Conservation (phyloP, 2,888 invertebrate genomes). For the Calameuta filiformis region DNA sequence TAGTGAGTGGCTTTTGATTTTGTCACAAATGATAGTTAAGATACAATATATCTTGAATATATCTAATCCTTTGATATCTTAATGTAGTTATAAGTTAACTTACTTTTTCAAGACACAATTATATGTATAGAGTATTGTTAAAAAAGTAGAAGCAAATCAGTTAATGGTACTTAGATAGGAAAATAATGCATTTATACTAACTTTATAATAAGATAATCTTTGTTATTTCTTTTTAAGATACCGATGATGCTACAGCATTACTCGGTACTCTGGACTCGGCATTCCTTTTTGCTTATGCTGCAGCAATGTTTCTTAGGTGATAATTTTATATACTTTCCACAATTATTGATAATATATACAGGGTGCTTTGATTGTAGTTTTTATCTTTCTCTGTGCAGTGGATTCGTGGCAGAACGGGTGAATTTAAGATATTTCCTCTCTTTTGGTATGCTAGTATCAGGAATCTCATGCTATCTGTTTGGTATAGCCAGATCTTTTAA, state of each 20-base stretch:
- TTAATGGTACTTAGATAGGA: not conserved
- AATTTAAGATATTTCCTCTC: conserved; percentile 92
- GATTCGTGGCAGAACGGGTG: conserved; percentile 92
- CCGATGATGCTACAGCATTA: conserved; percentile 77
- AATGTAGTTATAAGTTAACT: no score
- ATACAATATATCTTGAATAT: conserved; percentile 4
- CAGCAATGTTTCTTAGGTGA: conserved; percentile 87
- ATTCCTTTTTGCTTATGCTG: conserved; percentile 91
- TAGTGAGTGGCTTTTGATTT: conserved; percentile 70
- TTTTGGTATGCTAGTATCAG: conserved; percentile 89
- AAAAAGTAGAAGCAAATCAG: not conserved
- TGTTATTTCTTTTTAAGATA: conserved; percentile 67
- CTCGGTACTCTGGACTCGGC: conserved; percentile 91
- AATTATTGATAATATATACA: conserved; percentile 3
- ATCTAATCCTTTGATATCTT: conserved; percentile 13
- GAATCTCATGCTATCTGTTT: conserved; percentile 87
- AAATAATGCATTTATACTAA: not conserved
- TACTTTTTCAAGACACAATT: not conserved
- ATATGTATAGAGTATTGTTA: not conserved
- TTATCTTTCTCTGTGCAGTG: conserved; percentile 66
- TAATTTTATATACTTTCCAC: conserved; percentile 16
- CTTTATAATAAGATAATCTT: not conserved
- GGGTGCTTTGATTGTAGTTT: not conserved
- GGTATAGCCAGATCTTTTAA: conserved; percentile 85
- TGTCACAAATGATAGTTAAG: conserved; percentile 2